Conservation (phyloP, 2,113 vertebrate genomes). For the Haemorhous mexicanus region DNA sequence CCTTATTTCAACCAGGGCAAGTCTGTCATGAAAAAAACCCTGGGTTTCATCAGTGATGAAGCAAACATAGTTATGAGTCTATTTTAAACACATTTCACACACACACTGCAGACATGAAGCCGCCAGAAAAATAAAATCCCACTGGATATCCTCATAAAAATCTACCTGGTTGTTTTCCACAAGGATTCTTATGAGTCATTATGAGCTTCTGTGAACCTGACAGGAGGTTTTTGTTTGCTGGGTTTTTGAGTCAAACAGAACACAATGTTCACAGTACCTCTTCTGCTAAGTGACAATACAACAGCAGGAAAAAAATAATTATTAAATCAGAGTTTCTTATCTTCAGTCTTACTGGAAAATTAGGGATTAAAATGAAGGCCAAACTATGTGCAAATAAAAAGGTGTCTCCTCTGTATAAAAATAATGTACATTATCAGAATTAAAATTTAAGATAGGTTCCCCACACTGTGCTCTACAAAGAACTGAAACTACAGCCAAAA, state of each 20-base stretch:
- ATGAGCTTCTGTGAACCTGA: neutral
- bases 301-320: neutral
- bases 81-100: neutral
- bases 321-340: neutral
- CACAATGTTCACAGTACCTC: neutral
- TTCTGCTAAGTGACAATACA: neutral
- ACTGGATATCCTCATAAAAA: neutral
- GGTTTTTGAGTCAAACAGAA: neutral
- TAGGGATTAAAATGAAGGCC: neutral
- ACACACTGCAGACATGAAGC: neutral
- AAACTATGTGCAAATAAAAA: neutral
- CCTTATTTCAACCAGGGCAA: neutral
- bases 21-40: neutral
- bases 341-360: neutral
- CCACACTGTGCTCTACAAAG: neutral
- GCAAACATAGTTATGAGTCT: neutral
- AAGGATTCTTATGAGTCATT: neutral
- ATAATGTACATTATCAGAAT: neutral
- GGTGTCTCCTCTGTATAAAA: neutral
- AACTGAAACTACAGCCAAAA: slow-evolving; percentile 37
- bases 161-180: neutral
- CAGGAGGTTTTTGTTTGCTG: rapidly evolving
- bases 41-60: neutral
- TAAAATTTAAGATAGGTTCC: neutral
- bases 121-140: slow-evolving; percentile 1